Percentiles rank a stretch among this genome's conserved stretches.
These are phyloP conservation scores for Himalopsyche phryganea DNA, from an alignment of 1,140 invertebrate species.

Conservation along the genomic window DNA sequence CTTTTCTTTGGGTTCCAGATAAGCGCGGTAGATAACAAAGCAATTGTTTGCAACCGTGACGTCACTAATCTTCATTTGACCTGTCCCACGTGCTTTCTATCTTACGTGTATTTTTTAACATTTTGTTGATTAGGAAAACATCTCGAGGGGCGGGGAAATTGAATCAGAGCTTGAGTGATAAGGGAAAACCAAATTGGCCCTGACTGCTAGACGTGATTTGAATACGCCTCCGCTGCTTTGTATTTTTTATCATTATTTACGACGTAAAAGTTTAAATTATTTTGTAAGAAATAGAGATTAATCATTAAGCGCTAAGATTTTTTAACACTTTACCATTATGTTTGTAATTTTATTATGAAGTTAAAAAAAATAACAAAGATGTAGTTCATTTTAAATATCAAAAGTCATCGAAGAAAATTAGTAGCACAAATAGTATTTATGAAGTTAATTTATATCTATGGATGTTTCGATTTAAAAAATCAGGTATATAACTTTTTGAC, in stretches of 20 bases:
- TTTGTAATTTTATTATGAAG: no score
- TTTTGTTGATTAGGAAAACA: constrained; percentile 30
- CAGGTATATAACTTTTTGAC: no score
- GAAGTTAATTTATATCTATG: no score
- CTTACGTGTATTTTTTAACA: constrained; percentile 18
- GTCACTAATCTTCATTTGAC: constrained; percentile 35
- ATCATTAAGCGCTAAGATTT: no score
- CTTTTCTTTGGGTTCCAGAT: constrained; percentile 16
- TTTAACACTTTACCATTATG: no score
- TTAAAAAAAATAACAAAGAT: not conserved
- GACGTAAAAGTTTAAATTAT: not conserved
- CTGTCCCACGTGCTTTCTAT: constrained; percentile 30
- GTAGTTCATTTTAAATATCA: no score
- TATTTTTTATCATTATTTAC: constrained; percentile 11
- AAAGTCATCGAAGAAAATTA: no score
- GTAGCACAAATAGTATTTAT: no score
- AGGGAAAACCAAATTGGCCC: constrained; percentile 34
- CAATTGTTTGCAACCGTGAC: constrained; percentile 21
- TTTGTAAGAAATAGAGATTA: no score
- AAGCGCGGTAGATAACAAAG: constrained; percentile 23
- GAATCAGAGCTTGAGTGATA: constrained; percentile 33
- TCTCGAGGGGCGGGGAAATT: constrained; percentile 25
- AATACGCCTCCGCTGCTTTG: constrained; percentile 22
- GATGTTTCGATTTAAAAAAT: no score
- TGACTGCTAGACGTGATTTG: constrained; percentile 30